Conservation (phyloP, 2,888 invertebrate genomes). For the Mythimna lalbum region DNA sequence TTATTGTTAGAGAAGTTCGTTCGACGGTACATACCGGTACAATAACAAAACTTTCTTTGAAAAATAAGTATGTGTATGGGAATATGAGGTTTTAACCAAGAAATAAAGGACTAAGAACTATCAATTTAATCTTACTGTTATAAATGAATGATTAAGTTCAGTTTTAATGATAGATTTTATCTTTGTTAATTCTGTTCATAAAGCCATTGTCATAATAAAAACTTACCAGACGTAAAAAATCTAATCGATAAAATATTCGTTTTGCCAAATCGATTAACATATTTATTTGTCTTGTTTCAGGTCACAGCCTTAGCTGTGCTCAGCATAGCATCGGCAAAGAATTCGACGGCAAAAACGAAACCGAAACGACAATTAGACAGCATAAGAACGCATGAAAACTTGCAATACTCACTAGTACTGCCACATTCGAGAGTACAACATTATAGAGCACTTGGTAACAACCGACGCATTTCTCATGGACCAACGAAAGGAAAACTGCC, state of each 20-base stretch:
- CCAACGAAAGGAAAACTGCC: slow-evolving; percentile 89
- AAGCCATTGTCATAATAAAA: not conserved
- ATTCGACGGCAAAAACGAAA: slow-evolving; percentile 87
- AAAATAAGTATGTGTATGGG: not conserved
- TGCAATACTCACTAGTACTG: slow-evolving; percentile 91
- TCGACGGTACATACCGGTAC: slow-evolving; percentile 1
- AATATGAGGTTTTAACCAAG: not conserved
- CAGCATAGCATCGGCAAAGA: slow-evolving; percentile 87
- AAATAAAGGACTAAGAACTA: not conserved
- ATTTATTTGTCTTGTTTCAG: slow-evolving; percentile 84
- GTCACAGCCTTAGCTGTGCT: slow-evolving; percentile 90
- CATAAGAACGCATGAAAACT: slow-evolving; percentile 90
- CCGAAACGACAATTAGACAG: slow-evolving; percentile 90
- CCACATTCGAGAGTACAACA: slow-evolving; percentile 90
- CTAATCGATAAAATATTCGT: slow-evolving; percentile 26
- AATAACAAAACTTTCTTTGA: slow-evolving; percentile 30
- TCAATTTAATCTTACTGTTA: not conserved
- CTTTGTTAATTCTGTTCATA: not conserved
- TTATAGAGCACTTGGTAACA: slow-evolving; percentile 87
- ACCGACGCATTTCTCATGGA: slow-evolving; percentile 89
- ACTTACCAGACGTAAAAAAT: slow-evolving; percentile 49
- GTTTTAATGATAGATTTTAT: not conserved
- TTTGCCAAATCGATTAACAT: slow-evolving; percentile 42
- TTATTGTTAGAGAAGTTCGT: slow-evolving; percentile 27
- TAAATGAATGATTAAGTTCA: not conserved